Percentiles rank a stretch among this genome's conserved stretches.
phyloP scores from a whole-genome alignment of 2,797 vertebrate species.

The Lemur catta region DNA sequence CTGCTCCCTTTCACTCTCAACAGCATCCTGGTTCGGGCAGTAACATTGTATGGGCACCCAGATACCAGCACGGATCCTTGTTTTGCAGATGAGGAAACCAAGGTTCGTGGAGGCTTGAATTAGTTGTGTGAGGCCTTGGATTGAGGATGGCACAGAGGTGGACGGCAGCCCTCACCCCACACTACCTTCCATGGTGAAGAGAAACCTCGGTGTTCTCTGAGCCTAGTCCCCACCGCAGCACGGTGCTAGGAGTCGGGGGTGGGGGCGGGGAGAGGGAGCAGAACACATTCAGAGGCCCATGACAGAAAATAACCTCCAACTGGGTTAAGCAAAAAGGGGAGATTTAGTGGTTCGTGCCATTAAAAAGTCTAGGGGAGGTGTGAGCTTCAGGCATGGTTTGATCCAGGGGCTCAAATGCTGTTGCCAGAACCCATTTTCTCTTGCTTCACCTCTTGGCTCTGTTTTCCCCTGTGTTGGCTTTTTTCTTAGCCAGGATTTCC shows the following conservation, averaged over 20 bases:
- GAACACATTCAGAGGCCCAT: not conserved
- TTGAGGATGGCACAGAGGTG: not conserved
- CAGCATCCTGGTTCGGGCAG: not conserved
- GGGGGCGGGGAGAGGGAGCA: not conserved
- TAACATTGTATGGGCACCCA: not conserved
- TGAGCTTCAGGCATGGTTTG: constrained; percentile 39
- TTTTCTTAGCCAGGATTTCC: not conserved
- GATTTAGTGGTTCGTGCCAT: not conserved
- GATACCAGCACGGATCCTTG: not conserved
- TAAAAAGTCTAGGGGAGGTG: not conserved
- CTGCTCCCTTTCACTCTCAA: not conserved
- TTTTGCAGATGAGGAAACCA: not conserved
- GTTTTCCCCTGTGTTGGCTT: not conserved
- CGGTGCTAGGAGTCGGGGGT: not conserved
- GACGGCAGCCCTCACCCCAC: not conserved
- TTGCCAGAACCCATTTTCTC: not conserved
- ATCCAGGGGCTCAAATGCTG: not conserved
- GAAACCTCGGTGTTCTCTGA: not conserved
- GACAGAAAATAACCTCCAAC: not conserved
- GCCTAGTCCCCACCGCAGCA: too few species aligned
- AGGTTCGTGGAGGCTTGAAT: not conserved
- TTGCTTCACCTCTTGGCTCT: not conserved
- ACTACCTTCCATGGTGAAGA: not conserved
- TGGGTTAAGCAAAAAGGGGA: not conserved
- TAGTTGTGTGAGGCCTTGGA: not conserved